Conservation (phyloP, 1,140 invertebrate genomes). For the Ctenoplectra terminalis region DNA sequence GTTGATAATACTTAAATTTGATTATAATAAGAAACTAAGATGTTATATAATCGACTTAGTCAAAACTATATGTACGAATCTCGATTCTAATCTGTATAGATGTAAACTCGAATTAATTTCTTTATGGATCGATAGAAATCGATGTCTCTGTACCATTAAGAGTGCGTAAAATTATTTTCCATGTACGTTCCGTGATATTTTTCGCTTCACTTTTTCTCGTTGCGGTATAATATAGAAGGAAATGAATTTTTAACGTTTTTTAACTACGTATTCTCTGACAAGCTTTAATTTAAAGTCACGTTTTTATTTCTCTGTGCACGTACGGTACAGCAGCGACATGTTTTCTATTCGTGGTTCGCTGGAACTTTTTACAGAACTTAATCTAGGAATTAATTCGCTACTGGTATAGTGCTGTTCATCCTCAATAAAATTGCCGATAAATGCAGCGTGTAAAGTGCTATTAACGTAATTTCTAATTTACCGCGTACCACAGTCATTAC, state of each 20-base stretch:
- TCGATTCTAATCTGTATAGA: neutral
- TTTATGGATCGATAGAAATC: neutral
- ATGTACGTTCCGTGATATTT: neutral
- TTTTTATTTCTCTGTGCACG: neutral
- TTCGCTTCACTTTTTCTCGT: neutral
- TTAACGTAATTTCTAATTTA: neutral
- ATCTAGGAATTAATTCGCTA: conserved; percentile 1
- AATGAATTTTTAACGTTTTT: neutral
- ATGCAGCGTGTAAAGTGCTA: neutral
- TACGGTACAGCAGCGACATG: neutral
- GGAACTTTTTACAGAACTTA: conserved; percentile 40
- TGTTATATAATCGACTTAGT: conserved; percentile 13
- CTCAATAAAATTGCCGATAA: neutral
- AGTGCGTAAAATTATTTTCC: neutral
- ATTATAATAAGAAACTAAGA: conserved; percentile 10
- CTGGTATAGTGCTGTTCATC: neutral
- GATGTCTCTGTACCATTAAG: neutral
- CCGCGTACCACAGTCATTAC: neutral
- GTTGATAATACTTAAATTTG: neutral
- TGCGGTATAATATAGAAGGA: no score
- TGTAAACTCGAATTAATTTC: neutral
- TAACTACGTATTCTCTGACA: neutral
- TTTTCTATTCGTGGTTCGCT: conserved; percentile 41
- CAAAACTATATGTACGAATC: neutral
- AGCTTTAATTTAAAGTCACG: neutral